Evolutionary conservation across 2,113 vertebrate genomes (phyloP).

Genomic region (Equus przewalskii): DNA sequence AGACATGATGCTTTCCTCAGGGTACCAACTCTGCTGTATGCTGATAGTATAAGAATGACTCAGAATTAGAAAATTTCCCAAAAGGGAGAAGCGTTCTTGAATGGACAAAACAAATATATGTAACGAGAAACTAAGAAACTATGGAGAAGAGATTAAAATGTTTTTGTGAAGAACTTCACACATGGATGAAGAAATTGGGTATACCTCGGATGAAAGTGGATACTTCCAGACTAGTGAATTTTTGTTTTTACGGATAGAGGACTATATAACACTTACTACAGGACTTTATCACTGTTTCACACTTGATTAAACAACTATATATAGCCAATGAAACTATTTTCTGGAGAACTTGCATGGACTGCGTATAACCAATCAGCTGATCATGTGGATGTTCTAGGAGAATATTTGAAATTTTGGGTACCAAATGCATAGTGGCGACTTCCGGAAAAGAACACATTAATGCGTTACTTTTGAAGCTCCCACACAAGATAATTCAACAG

Average conservation of each 20-base stretch:
- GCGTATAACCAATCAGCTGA: no score
- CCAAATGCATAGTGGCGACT: neutral
- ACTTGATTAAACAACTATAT: neutral
- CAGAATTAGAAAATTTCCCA: neutral
- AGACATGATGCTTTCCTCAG: neutral
- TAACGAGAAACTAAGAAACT: neutral
- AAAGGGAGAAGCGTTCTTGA: neutral
- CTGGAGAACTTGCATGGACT: neutral
- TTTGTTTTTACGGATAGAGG: neutral
- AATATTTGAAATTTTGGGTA: neutral
- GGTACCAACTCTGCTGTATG: neutral
- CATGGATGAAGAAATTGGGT: neutral
- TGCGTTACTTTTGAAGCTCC: neutral
- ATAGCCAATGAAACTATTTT: neutral
- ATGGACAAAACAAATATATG: neutral
- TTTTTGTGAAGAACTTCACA: neutral
- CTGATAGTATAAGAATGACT: neutral
- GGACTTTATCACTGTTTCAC: neutral
- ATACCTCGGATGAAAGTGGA: neutral
- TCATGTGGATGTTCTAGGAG: neutral
- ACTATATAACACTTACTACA: neutral
- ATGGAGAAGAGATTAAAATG: neutral
- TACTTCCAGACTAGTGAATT: neutral
- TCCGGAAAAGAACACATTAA: neutral
- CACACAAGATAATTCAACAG: neutral